Percentiles rank a stretch among this genome's conserved stretches.
Conservation (phyloP, 1,140 invertebrate genomes). For the Theocolax elegans region DNA sequence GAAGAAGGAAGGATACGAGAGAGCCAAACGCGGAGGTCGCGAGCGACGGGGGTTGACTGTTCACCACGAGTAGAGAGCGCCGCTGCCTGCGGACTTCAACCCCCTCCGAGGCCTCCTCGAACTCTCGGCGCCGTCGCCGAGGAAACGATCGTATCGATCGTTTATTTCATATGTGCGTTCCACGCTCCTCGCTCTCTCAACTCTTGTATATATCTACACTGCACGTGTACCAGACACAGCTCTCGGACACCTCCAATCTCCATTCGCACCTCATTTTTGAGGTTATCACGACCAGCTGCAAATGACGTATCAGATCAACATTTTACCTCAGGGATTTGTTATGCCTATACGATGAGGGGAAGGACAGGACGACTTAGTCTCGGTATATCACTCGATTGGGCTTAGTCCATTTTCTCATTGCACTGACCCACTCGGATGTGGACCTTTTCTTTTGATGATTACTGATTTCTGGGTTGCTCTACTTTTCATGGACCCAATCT, state of each 20-base stretch:
- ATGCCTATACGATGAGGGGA: too few species aligned
- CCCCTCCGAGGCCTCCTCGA: conserved; percentile 6
- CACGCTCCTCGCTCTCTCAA: neutral
- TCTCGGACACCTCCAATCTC: neutral
- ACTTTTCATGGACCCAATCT: too few species aligned
- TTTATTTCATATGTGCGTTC: neutral
- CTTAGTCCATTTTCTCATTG: conserved; percentile 13
- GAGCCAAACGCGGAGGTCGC: conserved; percentile 13
- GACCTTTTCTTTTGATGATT: too few species aligned
- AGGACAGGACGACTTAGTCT: too few species aligned
- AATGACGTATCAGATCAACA: too few species aligned
- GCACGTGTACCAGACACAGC: neutral
- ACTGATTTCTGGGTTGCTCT: too few species aligned
- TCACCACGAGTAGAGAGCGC: conserved; percentile 9
- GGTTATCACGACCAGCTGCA: too few species aligned
- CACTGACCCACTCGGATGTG: neutral
- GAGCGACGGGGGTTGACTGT: conserved; percentile 16
- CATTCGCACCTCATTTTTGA: neutral
- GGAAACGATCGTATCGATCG: conserved; percentile 43
- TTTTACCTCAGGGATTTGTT: too few species aligned
- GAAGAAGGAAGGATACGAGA: neutral
- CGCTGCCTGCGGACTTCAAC: conserved; percentile 30
- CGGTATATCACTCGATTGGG: neutral
- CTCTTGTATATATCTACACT: neutral
- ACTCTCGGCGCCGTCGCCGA: conserved; percentile 36